A percentile compares a stretch with the other conserved stretches of the same genome.
Evolutionary conservation across 2,113 vertebrate genomes (phyloP).

Genomic region (Ardeotis arabs): DNA sequence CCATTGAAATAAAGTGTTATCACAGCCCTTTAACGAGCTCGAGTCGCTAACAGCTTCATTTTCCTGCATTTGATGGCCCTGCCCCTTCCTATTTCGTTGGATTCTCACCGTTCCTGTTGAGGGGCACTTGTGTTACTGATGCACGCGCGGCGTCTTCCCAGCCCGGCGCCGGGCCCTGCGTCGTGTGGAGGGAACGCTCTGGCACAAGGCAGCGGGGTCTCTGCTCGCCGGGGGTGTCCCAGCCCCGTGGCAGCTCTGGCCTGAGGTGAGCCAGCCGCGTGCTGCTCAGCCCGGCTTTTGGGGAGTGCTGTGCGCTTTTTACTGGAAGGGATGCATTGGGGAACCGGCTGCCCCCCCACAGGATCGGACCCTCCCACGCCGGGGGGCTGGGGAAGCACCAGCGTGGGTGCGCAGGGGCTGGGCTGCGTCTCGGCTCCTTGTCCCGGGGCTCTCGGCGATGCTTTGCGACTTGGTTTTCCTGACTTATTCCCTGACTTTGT

Average conservation of each 20-base stretch:
- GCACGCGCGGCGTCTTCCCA: not conserved
- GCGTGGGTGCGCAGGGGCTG: not conserved
- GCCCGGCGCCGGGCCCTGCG: no score
- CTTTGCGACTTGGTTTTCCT: not conserved
- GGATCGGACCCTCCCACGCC: rapidly evolving
- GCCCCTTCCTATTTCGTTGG: not conserved
- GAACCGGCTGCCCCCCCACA: no score
- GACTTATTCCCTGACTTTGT: not conserved
- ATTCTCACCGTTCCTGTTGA: not conserved
- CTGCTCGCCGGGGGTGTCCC: not conserved
- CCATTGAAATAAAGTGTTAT: constrained; percentile 43
- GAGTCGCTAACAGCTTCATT: not conserved
- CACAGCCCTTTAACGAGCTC: not conserved
- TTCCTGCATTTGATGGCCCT: not conserved
- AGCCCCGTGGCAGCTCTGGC: not conserved
- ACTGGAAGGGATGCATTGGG: not conserved
- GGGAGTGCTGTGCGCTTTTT: rapidly evolving
- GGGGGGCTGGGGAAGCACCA: not conserved
- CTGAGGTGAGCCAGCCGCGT: rapidly evolving
- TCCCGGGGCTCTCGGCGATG: rapidly evolving
- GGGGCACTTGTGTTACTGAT: not conserved
- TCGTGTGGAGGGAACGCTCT: not conserved
- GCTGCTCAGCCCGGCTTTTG: rapidly evolving
- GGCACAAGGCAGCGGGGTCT: rapidly evolving
- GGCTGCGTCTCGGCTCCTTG: not conserved